These are phyloP conservation scores for Trinorchestia longiramus DNA, from an alignment of 1,140 invertebrate species.

Conservation along the genomic window DNA sequence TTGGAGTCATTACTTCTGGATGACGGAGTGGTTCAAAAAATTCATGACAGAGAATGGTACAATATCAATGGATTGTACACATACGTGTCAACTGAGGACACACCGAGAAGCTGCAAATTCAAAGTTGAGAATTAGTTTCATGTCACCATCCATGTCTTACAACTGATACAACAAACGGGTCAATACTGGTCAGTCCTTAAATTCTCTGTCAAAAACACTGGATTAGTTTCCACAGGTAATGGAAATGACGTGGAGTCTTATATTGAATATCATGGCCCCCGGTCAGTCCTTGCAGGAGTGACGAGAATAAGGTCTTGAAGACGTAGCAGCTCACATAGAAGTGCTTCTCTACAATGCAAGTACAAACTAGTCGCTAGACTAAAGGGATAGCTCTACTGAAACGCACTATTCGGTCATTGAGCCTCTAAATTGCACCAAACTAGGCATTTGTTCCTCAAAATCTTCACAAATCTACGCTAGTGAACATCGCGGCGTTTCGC, in stretches of 20 bases:
- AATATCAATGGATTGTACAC: background rate
- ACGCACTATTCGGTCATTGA: slow-evolving; percentile 37
- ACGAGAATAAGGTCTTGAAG: background rate
- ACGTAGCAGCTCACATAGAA: background rate
- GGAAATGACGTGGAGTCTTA: background rate
- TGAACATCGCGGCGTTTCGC: slow-evolving; percentile 28
- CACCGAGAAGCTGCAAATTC: background rate
- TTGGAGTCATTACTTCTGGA: background rate
- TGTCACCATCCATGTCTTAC: background rate
- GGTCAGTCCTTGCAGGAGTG: background rate
- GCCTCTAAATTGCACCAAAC: slow-evolving; percentile 31
- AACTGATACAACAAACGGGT: background rate
- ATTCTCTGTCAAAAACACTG: background rate
- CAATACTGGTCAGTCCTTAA: background rate
- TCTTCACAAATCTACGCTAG: background rate
- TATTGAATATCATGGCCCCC: background rate
- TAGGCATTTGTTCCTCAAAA: slow-evolving; percentile 42
- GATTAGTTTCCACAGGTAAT: background rate
- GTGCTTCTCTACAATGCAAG: slow-evolving; percentile 22
- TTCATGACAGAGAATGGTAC: background rate
- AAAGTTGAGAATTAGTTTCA: background rate
- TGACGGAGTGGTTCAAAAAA: background rate
- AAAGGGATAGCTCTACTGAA: slow-evolving; percentile 45
- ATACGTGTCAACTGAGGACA: background rate
- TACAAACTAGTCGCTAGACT: slow-evolving; percentile 45